These are phyloP conservation scores for Anthopleura xanthogrammica DNA, from an alignment of 92 coral and sea anemone species.

Conservation along the genomic window DNA sequence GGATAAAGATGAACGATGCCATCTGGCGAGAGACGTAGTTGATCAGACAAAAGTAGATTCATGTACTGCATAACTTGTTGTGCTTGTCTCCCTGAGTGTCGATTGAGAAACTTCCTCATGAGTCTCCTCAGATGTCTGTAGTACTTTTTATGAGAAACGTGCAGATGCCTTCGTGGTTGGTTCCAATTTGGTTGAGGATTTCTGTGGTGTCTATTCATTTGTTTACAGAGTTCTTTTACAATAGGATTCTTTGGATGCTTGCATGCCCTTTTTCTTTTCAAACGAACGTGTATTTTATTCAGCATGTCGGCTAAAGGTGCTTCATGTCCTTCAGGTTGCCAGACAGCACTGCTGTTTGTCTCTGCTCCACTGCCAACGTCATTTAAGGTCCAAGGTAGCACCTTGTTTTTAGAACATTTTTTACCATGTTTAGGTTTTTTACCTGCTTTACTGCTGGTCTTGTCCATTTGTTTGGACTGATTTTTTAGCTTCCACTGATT, in stretches of 20 bases:
- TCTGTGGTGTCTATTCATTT: constrained; percentile 19
- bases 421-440: neutral
- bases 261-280: constrained; percentile 27
- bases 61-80: constrained; percentile 21
- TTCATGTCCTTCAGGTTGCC: constrained; percentile 28
- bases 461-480: neutral
- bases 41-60: constrained; percentile 50
- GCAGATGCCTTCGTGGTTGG: constrained; percentile 33
- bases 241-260: constrained; percentile 20
- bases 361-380: constrained; percentile 32
- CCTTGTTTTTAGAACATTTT: constrained; percentile 2
- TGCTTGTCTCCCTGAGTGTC: constrained; percentile 14
- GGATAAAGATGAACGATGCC: constrained; percentile 72
- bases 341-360: constrained; percentile 6
- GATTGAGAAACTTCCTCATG: constrained; percentile 35
- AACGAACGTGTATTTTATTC: constrained; percentile 11
- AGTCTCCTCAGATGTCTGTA: constrained; percentile 30
- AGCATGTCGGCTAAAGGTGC: constrained; percentile 29
- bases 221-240: constrained; percentile 28
- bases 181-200: constrained; percentile 19
- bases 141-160: constrained; percentile 26
- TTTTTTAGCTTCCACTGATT: neutral
- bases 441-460: neutral
- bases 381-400: constrained; percentile 27
- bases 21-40: constrained; percentile 63